phyloP scores from a whole-genome alignment of 2,113 vertebrate species.

The Pyxicephalus adspersus region DNA sequence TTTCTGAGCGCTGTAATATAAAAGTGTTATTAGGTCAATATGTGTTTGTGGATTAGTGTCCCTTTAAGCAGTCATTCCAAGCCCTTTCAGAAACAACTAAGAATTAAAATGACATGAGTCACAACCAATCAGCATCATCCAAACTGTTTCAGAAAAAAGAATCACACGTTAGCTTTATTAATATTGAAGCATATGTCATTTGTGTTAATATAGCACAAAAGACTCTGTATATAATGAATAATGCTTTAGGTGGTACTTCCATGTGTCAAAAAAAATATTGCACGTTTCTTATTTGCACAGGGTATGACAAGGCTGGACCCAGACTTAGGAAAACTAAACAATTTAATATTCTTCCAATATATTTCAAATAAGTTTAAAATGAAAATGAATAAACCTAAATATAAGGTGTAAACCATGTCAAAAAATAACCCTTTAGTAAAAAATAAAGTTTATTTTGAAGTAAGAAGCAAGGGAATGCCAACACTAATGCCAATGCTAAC shows the following conservation, averaged over 20 bases:
- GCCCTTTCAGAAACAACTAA: not conserved
- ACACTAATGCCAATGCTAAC: too few species aligned
- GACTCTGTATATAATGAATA: not conserved
- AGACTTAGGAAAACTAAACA: too few species aligned
- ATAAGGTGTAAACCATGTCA: too few species aligned
- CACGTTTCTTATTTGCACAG: too few species aligned
- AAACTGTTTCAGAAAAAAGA: not conserved
- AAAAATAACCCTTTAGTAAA: too few species aligned
- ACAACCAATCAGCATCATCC: slow-evolving; percentile 10
- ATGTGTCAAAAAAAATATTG: too few species aligned
- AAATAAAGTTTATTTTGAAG: too few species aligned
- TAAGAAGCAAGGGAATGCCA: too few species aligned
- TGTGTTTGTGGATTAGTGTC: not conserved
- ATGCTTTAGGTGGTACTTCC: not conserved
- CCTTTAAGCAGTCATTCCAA: slow-evolving; percentile 4
- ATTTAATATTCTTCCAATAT: too few species aligned
- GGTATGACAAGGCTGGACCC: too few species aligned
- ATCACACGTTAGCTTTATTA: not conserved
- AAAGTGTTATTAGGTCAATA: not conserved
- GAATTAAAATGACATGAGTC: slow-evolving; percentile 33
- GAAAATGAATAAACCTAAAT: too few species aligned
- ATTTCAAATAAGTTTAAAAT: too few species aligned
- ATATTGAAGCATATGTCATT: slow-evolving; percentile 19
- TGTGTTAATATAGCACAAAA: not conserved
- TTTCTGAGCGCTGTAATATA: not conserved